Percentiles rank a stretch among this genome's conserved stretches.
These are phyloP conservation scores for Acanthurus leucopareius DNA, from an alignment of 2,797 vertebrate species.

Conservation along the genomic window DNA sequence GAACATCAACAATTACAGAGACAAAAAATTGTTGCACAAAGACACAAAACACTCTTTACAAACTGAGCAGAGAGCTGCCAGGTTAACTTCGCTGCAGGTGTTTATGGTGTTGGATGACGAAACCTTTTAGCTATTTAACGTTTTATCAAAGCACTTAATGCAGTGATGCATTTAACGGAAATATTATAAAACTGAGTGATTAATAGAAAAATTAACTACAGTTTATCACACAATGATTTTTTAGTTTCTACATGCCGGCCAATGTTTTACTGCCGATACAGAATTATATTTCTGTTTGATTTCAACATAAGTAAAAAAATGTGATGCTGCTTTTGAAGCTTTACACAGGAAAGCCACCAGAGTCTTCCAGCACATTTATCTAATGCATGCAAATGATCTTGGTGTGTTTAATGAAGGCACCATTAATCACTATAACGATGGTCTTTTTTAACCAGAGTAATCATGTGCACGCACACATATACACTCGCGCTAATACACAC, in stretches of 20 bases:
- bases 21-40: constrained; percentile 12
- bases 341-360: constrained; percentile 69
- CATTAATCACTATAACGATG: constrained; percentile 89
- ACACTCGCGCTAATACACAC: constrained; percentile 19
- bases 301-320: constrained; percentile 26
- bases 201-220: constrained; percentile 9
- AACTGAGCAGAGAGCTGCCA: constrained; percentile 10
- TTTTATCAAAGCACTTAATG: constrained; percentile 35
- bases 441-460: constrained; percentile 86
- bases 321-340: constrained; percentile 58
- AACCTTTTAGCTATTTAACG: constrained; percentile 32
- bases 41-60: constrained; percentile 1
- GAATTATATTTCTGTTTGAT: constrained; percentile 37
- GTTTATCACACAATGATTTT: constrained; percentile 11
- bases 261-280: constrained; percentile 2
- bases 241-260: constrained; percentile 1
- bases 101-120: constrained; percentile 7
- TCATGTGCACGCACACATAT: constrained; percentile 68
- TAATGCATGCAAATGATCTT: constrained; percentile 89
- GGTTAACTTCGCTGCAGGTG: constrained; percentile 46
- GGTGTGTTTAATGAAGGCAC: constrained; percentile 86
- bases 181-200: constrained; percentile 10
- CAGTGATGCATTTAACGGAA: constrained; percentile 21
- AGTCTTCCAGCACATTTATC: constrained; percentile 82
- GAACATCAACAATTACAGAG: constrained; percentile 14